Percentiles rank a stretch among this genome's conserved stretches.
phyloP scores from a whole-genome alignment of 2,797 vertebrate genomes.

The Notamacropus eugenii region DNA sequence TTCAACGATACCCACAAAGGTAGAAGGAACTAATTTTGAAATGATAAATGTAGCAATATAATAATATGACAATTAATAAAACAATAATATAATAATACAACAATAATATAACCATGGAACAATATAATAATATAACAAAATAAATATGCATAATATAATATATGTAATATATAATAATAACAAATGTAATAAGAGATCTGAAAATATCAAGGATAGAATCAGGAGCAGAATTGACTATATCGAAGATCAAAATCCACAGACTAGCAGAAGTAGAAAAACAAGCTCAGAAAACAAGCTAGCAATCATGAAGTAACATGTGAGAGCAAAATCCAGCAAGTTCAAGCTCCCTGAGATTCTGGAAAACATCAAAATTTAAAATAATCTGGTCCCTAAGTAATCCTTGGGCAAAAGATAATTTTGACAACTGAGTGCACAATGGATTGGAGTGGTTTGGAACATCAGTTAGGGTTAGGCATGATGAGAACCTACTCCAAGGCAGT shows the following conservation, averaged over 20 bases:
- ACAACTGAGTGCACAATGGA: background rate
- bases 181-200: background rate
- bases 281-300: background rate
- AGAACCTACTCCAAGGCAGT: background rate
- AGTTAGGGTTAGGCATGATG: background rate
- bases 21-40: background rate
- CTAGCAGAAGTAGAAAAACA: background rate
- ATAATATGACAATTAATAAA: no score
- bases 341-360: background rate
- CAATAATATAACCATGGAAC: no score
- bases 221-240: background rate
- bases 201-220: background rate
- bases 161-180: no score
- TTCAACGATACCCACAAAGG: background rate
- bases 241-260: background rate
- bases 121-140: no score
- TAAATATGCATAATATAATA: no score
- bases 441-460: background rate
- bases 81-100: no score
- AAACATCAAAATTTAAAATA: background rate
- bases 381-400: background rate
- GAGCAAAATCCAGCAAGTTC: background rate
- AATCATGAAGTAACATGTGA: background rate
- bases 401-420: background rate
- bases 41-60: background rate